These are phyloP conservation scores for Pemphredon lugubris DNA, from an alignment of 2,888 invertebrate species.

Conservation along the genomic window DNA sequence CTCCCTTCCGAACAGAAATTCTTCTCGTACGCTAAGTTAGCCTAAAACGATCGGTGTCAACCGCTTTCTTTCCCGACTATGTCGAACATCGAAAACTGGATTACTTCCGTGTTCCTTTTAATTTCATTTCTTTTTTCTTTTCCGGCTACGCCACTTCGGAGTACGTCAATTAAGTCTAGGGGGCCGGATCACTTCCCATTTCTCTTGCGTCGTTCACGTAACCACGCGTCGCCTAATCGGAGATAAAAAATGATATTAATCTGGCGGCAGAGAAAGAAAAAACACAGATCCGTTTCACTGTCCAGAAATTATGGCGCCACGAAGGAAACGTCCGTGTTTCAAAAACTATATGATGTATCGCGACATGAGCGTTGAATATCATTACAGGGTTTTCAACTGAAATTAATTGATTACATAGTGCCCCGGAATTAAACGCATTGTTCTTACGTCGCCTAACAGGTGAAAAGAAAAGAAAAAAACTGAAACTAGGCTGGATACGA, in stretches of 20 bases:
- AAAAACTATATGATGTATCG: no score
- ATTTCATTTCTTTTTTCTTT: conserved; percentile 34
- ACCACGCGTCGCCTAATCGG: conserved; percentile 15
- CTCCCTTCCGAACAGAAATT: conserved; percentile 10
- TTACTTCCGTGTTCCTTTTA: conserved; percentile 39
- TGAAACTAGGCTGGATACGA: no score
- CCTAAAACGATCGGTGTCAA: conserved; percentile 3
- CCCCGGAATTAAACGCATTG: no score
- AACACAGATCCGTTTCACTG: neutral
- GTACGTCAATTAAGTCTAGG: conserved; percentile 34
- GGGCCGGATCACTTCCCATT: conserved; percentile 19
- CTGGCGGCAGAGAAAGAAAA: neutral
- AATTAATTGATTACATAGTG: no score
- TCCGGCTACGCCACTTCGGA: neutral
- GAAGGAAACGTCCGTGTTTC: no score
- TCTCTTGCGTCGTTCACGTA: conserved; percentile 19
- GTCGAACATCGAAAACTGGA: conserved; percentile 42
- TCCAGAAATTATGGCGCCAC: neutral
- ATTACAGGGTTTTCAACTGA: no score
- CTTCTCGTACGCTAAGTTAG: conserved; percentile 22
- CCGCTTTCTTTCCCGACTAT: conserved; percentile 53
- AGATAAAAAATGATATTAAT: conserved; percentile 5
- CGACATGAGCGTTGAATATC: no score
- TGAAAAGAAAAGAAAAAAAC: no score
- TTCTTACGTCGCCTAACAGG: no score